Evolutionary conservation across 2,113 vertebrate species (phyloP).

Genomic region (Gopherus evgoodei): DNA sequence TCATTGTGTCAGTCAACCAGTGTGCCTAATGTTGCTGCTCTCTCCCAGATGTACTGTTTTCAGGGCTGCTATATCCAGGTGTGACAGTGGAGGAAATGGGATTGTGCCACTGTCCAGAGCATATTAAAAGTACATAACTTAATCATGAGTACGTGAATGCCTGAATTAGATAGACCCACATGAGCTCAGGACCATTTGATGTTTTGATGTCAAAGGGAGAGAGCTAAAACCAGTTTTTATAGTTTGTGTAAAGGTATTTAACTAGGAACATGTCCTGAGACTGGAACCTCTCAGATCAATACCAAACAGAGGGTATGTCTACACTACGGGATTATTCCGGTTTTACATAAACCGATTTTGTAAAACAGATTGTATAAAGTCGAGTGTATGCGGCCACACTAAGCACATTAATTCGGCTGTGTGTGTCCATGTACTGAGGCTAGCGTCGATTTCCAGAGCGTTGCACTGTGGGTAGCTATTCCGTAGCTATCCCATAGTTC

Average conservation of each 20-base stretch:
- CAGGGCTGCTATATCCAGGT: background rate
- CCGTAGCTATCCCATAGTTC: too few relatives aligned
- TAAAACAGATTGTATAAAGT: too few relatives aligned
- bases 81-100: background rate
- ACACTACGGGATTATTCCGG: too few relatives aligned
- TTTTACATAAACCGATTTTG: too few relatives aligned
- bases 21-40: background rate
- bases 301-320: background rate
- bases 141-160: background rate
- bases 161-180: background rate
- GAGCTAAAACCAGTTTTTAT: background rate
- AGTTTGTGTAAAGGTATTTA: background rate
- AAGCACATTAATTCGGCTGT: too few relatives aligned
- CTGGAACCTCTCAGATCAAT: background rate
- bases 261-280: slow-evolving; percentile 13
- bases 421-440: too few relatives aligned
- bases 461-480: too few relatives aligned
- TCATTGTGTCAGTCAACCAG: background rate
- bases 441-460: too few relatives aligned
- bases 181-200: background rate
- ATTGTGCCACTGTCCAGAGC: background rate
- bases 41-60: background rate
- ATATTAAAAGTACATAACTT: background rate
- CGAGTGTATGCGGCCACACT: too few relatives aligned
- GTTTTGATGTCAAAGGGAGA: background rate